Evolutionary conservation across 2,113 vertebrate species (phyloP).

Genomic region (Xiphias gladius): DNA sequence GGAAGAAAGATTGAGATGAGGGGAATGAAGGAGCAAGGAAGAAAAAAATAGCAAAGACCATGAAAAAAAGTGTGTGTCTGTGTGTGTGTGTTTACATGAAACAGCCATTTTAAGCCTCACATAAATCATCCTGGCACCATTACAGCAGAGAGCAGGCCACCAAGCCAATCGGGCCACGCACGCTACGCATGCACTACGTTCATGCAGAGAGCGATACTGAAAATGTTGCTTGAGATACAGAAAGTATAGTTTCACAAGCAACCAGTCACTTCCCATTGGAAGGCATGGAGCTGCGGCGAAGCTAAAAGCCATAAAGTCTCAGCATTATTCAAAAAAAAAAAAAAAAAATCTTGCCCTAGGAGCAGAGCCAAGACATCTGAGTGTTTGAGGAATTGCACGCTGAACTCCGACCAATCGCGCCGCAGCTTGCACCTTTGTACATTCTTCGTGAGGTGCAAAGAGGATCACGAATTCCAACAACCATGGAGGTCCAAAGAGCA

Average conservation of each 20-base stretch:
- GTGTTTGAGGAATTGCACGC: too few species aligned
- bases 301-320: not conserved
- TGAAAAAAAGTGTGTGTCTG: not conserved
- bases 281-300: not conserved
- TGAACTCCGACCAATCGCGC: too few species aligned
- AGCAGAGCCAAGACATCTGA: too few species aligned
- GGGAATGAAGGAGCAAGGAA: not conserved
- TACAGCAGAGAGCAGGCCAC: constrained; percentile 36
- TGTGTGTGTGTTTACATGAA: constrained; percentile 20
- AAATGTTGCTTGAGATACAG: not conserved
- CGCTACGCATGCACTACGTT: not conserved
- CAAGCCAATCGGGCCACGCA: constrained; percentile 37
- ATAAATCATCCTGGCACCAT: constrained; percentile 57
- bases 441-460: too few species aligned
- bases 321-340: too few species aligned
- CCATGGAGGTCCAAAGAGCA: too few species aligned
- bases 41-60: not conserved
- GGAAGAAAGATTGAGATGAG: not conserved
- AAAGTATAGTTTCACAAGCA: not conserved
- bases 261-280: not conserved
- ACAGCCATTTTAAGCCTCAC: constrained; percentile 31
- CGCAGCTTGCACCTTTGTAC: too few species aligned
- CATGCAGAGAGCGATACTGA: not conserved
- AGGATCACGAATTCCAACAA: too few species aligned
- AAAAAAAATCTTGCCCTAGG: too few species aligned